Conservation (phyloP, 2,113 vertebrate species). For the Dolichotis patagonum region DNA sequence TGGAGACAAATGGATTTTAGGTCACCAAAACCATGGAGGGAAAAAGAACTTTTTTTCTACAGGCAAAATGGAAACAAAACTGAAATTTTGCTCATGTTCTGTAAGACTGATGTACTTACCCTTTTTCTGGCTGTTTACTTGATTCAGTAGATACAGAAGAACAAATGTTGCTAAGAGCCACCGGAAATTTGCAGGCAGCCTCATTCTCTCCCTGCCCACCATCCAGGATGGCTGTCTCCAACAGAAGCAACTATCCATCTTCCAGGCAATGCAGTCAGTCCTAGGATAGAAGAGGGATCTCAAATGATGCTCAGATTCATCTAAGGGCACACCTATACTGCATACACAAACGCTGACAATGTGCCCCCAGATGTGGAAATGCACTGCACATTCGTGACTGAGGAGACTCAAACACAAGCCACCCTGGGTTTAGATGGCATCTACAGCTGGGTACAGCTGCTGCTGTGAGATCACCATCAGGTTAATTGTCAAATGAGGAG, state of each 20-base stretch:
- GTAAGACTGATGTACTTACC: constrained; percentile 80
- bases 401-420: neutral
- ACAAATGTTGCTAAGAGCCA: constrained; percentile 74
- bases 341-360: neutral
- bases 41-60: neutral
- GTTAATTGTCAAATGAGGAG: neutral
- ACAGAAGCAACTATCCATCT: constrained; percentile 68
- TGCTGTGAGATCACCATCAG: neutral
- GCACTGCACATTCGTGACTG: fast-evolving
- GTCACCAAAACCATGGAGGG: neutral
- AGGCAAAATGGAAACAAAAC: neutral
- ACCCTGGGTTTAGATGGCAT: neutral
- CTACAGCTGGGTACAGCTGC: neutral
- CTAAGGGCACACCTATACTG: neutral
- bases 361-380: neutral
- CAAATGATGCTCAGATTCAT: neutral
- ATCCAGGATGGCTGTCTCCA: constrained; percentile 69
- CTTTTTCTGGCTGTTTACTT: constrained; percentile 77
- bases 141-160: constrained; percentile 78
- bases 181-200: constrained; percentile 68
- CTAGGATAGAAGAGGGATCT: constrained; percentile 74
- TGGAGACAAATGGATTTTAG: neutral
- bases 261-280: constrained; percentile 68
- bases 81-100: neutral
- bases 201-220: constrained; percentile 79